A percentile compares a stretch with the other conserved stretches of the same genome.
Evolutionary conservation across 64 coral and sea anemone species (phyloP).

Genomic region (Platygyra sinensis): DNA sequence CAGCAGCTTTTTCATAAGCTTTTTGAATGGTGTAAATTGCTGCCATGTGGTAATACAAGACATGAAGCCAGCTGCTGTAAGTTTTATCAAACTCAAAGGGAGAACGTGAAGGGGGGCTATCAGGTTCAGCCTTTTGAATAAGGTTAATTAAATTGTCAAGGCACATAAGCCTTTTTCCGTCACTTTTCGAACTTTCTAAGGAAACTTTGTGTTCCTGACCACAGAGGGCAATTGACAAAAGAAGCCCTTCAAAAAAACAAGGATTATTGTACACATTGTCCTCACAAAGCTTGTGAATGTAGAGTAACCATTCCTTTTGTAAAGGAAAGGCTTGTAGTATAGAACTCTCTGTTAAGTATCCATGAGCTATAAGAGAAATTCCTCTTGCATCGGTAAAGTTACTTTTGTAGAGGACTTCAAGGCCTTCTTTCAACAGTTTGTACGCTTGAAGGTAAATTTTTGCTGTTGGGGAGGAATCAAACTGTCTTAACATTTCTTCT

Average conservation of each 20-base stretch:
- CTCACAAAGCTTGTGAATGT: background rate
- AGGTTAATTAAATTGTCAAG: conserved; percentile 50
- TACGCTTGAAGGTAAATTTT: conserved; percentile 71
- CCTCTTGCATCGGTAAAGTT: conserved; percentile 66
- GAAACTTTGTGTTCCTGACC: background rate
- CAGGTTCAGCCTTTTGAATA: conserved; percentile 70
- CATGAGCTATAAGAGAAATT: conserved; percentile 64
- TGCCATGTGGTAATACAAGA: conserved; percentile 47
- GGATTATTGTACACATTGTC: conserved; percentile 1
- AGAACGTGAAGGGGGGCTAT: conserved; percentile 26
- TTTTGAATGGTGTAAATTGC: conserved; percentile 31
- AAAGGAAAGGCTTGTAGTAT: conserved; percentile 28
- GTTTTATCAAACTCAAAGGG: conserved; percentile 36
- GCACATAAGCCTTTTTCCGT: conserved; percentile 24
- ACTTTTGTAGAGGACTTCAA: conserved; percentile 58
- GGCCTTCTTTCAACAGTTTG: conserved; percentile 20
- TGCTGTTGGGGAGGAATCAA: conserved; percentile 70
- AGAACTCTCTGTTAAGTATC: conserved; percentile 45
- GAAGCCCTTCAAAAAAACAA: conserved; percentile 69
- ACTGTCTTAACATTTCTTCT: conserved; percentile 58
- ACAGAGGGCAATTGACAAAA: background rate
- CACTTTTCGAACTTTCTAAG: background rate
- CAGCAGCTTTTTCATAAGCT: conserved; percentile 9
- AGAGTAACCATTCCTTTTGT: background rate
- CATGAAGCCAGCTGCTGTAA: conserved; percentile 85